These are phyloP conservation scores for Tragelaphus oryx DNA, from an alignment of 2,797 vertebrate species.

Conservation along the genomic window DNA sequence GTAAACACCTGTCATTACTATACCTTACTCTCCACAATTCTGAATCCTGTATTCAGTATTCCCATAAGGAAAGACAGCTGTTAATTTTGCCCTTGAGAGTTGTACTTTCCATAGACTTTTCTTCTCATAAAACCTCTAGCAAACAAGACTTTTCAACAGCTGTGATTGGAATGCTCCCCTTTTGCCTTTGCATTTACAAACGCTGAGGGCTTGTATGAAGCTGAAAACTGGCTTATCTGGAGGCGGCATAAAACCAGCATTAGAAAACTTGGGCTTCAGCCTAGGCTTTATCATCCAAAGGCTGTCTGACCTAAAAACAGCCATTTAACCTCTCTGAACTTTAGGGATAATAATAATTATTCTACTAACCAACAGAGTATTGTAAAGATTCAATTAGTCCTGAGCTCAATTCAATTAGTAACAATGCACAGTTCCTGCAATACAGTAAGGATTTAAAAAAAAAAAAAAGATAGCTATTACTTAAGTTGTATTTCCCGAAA, in stretches of 20 bases:
- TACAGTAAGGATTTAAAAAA: not conserved
- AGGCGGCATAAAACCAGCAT: not conserved
- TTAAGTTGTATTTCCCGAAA: not conserved
- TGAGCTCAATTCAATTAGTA: not conserved
- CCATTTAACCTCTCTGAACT: not conserved
- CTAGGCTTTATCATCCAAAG: not conserved
- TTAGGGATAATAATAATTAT: not conserved
- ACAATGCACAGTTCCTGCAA: not conserved
- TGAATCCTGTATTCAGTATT: not conserved
- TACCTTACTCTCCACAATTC: not conserved
- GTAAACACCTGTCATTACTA: not conserved
- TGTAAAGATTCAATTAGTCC: not conserved
- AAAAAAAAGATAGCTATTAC: not conserved
- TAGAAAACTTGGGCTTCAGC: not conserved
- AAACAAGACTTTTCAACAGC: not conserved
- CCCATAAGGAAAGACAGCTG: not conserved
- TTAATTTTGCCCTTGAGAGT: not conserved
- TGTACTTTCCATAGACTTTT: not conserved
- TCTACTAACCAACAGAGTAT: not conserved
- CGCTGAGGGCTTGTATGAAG: not conserved
- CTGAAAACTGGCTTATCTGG: not conserved
- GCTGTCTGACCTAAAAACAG: not conserved
- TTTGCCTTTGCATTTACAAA: not conserved
- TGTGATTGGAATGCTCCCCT: not conserved
- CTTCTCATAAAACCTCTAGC: not conserved